phyloP scores from a whole-genome alignment of 1,140 invertebrate genomes.

The Caenorhabditis inopinata region DNA sequence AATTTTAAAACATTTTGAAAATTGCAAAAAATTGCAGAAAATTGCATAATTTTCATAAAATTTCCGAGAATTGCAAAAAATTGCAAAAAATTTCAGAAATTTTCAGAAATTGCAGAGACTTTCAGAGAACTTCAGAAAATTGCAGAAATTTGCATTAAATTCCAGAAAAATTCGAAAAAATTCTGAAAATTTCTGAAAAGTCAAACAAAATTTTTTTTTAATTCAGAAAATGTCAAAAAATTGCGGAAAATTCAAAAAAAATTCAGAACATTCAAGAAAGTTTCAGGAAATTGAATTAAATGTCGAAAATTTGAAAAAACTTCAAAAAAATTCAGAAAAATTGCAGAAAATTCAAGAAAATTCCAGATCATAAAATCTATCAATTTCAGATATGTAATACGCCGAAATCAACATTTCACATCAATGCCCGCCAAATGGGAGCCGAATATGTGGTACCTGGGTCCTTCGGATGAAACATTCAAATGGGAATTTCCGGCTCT shows the following conservation, averaged over 20 bases:
- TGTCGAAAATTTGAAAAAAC: background rate
- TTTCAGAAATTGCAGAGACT: no score
- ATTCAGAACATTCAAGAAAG: no score
- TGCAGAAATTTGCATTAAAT: no score
- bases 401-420: background rate
- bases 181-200: no score
- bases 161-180: background rate
- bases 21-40: no score
- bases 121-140: no score
- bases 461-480: background rate
- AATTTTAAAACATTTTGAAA: background rate
- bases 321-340: background rate
- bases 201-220: no score
- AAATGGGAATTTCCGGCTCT: slow-evolving; percentile 33
- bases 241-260: background rate
- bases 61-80: background rate
- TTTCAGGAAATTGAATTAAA: background rate
- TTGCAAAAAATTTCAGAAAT: background rate
- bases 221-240: background rate
- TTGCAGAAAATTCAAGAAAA: background rate
- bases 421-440: slow-evolving; percentile 22
- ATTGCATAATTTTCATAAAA: background rate
- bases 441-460: slow-evolving; percentile 48
- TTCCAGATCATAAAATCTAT: background rate
- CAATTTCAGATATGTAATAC: slow-evolving; percentile 37